phyloP scores from a whole-genome alignment of 2,888 invertebrate genomes.

The Pantelozetes paolii region DNA sequence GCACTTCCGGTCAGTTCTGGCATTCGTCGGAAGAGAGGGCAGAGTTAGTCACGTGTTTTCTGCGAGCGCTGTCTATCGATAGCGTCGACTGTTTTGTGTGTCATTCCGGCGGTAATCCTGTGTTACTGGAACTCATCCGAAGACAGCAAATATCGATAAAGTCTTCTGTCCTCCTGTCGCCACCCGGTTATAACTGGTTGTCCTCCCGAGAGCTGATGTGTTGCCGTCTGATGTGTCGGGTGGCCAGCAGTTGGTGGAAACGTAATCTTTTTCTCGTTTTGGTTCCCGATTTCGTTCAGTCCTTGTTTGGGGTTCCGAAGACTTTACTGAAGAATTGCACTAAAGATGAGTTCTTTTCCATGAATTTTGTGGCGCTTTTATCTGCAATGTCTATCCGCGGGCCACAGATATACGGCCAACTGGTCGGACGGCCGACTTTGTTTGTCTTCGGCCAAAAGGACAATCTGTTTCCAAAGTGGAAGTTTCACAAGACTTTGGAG shows the following conservation, averaged over 20 bases:
- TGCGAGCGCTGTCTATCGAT: not conserved
- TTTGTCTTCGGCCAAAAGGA: slow-evolving; percentile 4
- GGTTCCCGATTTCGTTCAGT: not conserved
- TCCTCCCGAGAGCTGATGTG: not conserved
- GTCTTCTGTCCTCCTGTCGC: slow-evolving; percentile 1
- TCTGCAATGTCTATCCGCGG: not conserved
- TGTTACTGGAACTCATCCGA: not conserved
- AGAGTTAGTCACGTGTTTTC: not conserved
- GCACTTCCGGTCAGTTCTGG: not conserved
- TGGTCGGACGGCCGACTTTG: not conserved
- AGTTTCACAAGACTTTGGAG: not conserved
- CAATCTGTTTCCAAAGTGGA: not conserved
- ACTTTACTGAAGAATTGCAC: not conserved
- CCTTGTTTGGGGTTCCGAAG: not conserved
- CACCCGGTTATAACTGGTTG: slow-evolving; percentile 1
- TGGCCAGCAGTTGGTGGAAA: not conserved
- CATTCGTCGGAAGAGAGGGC: slow-evolving; percentile 1
- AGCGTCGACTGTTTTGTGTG: not conserved
- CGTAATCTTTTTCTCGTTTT: not conserved
- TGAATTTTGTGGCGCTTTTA: not conserved
- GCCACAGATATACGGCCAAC: not conserved
- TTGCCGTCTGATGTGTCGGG: not conserved
- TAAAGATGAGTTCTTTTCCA: slow-evolving; percentile 7
- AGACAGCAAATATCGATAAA: no score
- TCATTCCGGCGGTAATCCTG: slow-evolving; percentile 15